Evolutionary conservation across 2,113 vertebrate genomes (phyloP).

Genomic region (Anhinga rufa): DNA sequence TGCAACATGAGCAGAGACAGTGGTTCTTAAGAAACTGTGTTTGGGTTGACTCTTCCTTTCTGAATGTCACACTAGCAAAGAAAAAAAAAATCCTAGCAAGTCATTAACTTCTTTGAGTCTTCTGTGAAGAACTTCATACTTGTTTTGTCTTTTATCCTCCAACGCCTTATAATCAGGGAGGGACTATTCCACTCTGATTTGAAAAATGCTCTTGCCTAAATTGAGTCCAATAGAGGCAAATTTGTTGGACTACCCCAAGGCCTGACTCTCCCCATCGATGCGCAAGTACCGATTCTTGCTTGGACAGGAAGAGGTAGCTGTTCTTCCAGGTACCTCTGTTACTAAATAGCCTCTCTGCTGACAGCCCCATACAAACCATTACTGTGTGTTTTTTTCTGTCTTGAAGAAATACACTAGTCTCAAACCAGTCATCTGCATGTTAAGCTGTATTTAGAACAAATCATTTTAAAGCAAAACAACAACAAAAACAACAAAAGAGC

Average conservation of each 20-base stretch:
- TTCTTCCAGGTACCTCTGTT: conserved; percentile 24
- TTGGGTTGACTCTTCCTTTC: neutral
- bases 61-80: neutral
- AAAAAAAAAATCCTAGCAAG: neutral
- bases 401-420: conserved; percentile 61
- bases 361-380: conserved; percentile 18
- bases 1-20: neutral
- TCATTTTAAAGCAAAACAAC: conserved; percentile 76
- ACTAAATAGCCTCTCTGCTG: neutral
- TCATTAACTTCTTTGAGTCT: neutral
- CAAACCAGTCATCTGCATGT: conserved; percentile 79
- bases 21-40: neutral
- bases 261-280: neutral
- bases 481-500: conserved; percentile 70
- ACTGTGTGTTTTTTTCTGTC: conserved; percentile 13
- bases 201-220: conserved; percentile 13
- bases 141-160: neutral
- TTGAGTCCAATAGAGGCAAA: neutral
- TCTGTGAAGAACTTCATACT: neutral
- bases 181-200: neutral
- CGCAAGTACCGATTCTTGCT: neutral
- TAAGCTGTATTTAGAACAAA: conserved; percentile 79
- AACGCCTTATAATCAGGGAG: neutral
- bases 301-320: neutral
- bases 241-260: neutral